Conservation (phyloP, 2,113 vertebrate genomes). For the Chlamydotis undulata region DNA sequence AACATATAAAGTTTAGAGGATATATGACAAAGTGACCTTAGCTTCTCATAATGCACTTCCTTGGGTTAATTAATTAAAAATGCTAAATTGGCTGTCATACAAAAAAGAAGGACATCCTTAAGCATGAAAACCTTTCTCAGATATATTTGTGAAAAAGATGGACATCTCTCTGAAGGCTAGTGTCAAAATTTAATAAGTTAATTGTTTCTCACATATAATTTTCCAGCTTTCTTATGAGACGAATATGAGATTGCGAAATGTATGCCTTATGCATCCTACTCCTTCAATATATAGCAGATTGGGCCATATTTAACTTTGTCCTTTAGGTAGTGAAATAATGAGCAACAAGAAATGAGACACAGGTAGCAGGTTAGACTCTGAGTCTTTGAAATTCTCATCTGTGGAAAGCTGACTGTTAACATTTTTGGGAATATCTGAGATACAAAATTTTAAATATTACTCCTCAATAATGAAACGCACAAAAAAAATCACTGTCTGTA, state of each 20-base stretch:
- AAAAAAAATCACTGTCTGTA: neutral
- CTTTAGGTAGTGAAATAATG: neutral
- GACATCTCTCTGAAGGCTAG: neutral
- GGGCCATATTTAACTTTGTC: neutral
- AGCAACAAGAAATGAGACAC: neutral
- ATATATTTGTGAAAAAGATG: neutral
- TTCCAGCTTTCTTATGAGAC: neutral
- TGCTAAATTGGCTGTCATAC: neutral
- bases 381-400: neutral
- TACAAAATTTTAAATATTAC: neutral
- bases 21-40: neutral
- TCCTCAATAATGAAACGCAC: neutral
- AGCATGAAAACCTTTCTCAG: neutral
- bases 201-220: neutral
- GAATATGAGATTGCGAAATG: neutral
- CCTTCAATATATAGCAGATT: neutral
- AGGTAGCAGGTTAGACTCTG: neutral
- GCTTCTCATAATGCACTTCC: neutral
- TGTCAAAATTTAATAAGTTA: neutral
- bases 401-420: neutral
- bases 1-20: neutral
- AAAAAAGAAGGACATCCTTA: neutral
- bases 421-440: neutral
- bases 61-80: neutral
- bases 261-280: neutral